A percentile compares a stretch with the other conserved stretches of the same genome.
These are phyloP conservation scores for Labeo rohita DNA, from an alignment of 2,113 vertebrate species.

Conservation along the genomic window DNA sequence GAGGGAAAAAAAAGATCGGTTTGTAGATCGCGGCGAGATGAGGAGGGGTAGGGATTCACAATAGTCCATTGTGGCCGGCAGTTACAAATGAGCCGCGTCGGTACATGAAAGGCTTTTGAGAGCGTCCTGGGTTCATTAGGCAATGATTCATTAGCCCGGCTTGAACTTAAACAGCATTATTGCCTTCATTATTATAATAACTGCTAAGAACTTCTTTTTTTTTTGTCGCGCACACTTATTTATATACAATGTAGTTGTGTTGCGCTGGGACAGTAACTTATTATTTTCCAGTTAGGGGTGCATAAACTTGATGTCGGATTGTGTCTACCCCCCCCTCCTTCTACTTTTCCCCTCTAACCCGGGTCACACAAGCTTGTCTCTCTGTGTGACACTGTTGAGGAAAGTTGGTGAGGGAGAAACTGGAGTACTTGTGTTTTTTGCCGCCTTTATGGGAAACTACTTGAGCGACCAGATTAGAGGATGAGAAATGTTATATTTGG, in stretches of 20 bases:
- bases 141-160: slow-evolving; percentile 84
- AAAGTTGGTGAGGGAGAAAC: slow-evolving; percentile 45
- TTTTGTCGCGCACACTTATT: slow-evolving; percentile 75
- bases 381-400: slow-evolving; percentile 32
- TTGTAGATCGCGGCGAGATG: slow-evolving; percentile 53
- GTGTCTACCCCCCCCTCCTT: slow-evolving; percentile 30
- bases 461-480: slow-evolving; percentile 38
- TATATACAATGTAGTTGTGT: slow-evolving; percentile 78
- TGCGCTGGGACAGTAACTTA: slow-evolving; percentile 85
- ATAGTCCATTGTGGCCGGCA: slow-evolving; percentile 86
- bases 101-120: slow-evolving; percentile 80
- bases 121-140: slow-evolving; percentile 80
- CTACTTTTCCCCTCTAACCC: slow-evolving; percentile 11
- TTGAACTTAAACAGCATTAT: slow-evolving; percentile 64
- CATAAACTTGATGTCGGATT: slow-evolving; percentile 77
- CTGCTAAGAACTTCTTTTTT: slow-evolving; percentile 77
- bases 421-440: slow-evolving; percentile 41
- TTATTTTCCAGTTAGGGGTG: slow-evolving; percentile 88
- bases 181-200: slow-evolving; percentile 42
- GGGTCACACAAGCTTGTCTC: slow-evolving; percentile 36
- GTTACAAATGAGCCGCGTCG: slow-evolving; percentile 78
- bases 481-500: slow-evolving; percentile 42
- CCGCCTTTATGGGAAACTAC: slow-evolving; percentile 32
- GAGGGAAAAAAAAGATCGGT: slow-evolving; percentile 52
- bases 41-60: slow-evolving; percentile 74